Evolutionary conservation across 1,140 invertebrate species (phyloP), one percentile per base, ranked within the genome.

Genomic region (Drosophila punjabiensis): DNA sequence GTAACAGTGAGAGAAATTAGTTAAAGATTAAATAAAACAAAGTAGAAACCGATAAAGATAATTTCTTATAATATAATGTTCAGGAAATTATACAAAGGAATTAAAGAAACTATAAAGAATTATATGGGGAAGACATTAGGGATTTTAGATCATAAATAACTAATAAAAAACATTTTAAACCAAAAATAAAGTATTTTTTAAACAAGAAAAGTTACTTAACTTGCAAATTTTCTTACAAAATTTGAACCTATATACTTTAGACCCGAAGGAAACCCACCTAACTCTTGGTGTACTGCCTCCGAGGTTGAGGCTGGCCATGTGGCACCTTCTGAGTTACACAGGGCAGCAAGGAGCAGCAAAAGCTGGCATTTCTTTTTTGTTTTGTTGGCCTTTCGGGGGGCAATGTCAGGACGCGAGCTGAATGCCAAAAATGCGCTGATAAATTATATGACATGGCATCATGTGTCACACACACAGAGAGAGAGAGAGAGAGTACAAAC

Each of bases 341-440:
- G 66, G 60, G 28, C 66, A 41, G 60, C 47, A 45, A 35, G 20
- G 50, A 53, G 50, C 28, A 53, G 28, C 28, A 16, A 64, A 16
- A 39, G 47, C 62, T 66, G 62, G 18, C 37, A 65, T 52, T 69
- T 69, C 52, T 71, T 70, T 65, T 65, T 68, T 74, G 52, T 70
- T 70, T 70, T 70, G 48, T 70, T 74, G 70, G 71, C 70, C 60
- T 75, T 77, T 77, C 58, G 47, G 61, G 68, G 53, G 68, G 53
- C 75, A 82, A 68, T 81, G 71, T 61, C 64, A 59, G 48, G 63
- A 83, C 81, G 81, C 68, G 76, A 48, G 68, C 32, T 80, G 81
- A 84, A 84, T 84, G 67, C 56, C 52, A 81, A 81, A 81, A 84
- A 84, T 68, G 60, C 33, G 64, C 53, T 81, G 82, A 81, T 84